Evolutionary conservation across 2,888 invertebrate species (phyloP).

Genomic region (Cantharis rufa): DNA sequence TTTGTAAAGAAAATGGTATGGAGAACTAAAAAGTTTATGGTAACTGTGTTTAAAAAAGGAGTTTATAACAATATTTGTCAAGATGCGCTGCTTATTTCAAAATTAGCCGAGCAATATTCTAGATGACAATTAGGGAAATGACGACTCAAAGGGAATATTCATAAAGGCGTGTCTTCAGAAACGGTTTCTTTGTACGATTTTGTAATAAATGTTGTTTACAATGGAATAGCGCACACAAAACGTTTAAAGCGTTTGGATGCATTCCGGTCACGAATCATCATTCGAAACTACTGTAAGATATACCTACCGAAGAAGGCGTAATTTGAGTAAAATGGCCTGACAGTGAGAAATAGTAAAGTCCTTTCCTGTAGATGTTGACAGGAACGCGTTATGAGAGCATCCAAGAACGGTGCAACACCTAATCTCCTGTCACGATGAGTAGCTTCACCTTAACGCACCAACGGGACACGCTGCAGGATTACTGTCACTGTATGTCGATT

Average conservation of each 20-base stretch:
- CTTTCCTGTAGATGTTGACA: constrained; percentile 51
- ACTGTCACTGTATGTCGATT: constrained; percentile 25
- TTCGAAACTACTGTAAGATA: constrained; percentile 47
- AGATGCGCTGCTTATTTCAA: constrained; percentile 24
- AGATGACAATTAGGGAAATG: constrained; percentile 20
- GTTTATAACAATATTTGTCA: constrained; percentile 21
- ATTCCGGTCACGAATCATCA: constrained; percentile 52
- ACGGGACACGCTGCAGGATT: constrained; percentile 22
- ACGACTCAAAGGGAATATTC: constrained; percentile 23
- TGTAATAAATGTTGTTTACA: constrained; percentile 40
- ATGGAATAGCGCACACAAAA: constrained; percentile 26
- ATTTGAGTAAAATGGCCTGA: constrained; percentile 53
- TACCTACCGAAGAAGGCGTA: constrained; percentile 44
- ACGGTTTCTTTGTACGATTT: constrained; percentile 40
- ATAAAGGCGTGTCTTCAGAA: constrained; percentile 25
- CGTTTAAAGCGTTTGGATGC: constrained; percentile 33
- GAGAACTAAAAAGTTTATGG: constrained; percentile 9
- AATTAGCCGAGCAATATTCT: constrained; percentile 24
- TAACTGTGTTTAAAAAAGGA: constrained; percentile 6
- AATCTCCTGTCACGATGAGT: constrained; percentile 29
- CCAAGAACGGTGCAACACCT: constrained; percentile 24
- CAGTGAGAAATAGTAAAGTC: constrained; percentile 52
- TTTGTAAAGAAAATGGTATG: constrained; percentile 5
- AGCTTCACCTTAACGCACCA: constrained; percentile 27
- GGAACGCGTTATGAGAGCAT: constrained; percentile 38